Conservation (phyloP, 2,888 invertebrate genomes). For the Drosophila nigricruria region DNA sequence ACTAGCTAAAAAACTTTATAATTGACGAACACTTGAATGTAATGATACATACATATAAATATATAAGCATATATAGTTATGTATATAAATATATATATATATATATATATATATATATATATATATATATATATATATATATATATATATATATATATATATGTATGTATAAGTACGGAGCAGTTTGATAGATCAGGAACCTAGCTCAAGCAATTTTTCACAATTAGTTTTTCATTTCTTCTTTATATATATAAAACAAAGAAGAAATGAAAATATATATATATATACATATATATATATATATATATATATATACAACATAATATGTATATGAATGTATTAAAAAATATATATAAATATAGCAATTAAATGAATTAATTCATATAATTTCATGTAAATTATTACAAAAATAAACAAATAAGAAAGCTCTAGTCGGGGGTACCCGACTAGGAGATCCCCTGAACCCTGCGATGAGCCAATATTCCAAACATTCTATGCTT, state of each 20-base stretch:
- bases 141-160: constrained; percentile 11
- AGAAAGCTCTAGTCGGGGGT: too few species aligned
- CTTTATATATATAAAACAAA: too few species aligned
- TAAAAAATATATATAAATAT: too few species aligned
- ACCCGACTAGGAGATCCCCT: too few species aligned
- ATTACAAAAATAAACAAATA: constrained; percentile 41
- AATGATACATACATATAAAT: constrained; percentile 12
- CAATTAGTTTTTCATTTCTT: constrained; percentile 36
- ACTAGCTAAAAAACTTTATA: constrained; percentile 34
- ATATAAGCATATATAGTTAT: constrained; percentile 7
- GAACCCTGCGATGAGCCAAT: too few species aligned
- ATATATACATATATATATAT: too few species aligned
- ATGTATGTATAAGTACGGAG: constrained; percentile 18
- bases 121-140: not conserved
- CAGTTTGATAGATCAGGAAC: constrained; percentile 67
- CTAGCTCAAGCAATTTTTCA: constrained; percentile 69
- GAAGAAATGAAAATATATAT: too few species aligned
- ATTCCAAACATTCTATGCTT: too few species aligned
- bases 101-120: constrained; percentile 13
- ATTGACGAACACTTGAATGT: constrained; percentile 10
- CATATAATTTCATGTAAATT: constrained; percentile 70
- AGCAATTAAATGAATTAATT: constrained; percentile 51
- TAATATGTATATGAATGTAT: too few species aligned
- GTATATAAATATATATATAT: constrained; percentile 12
- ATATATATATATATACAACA: too few species aligned